A percentile compares a stretch with the other conserved stretches of the same genome.
Conservation (phyloP, 2,113 vertebrate species). For the Hippoglossus stenolepis region DNA sequence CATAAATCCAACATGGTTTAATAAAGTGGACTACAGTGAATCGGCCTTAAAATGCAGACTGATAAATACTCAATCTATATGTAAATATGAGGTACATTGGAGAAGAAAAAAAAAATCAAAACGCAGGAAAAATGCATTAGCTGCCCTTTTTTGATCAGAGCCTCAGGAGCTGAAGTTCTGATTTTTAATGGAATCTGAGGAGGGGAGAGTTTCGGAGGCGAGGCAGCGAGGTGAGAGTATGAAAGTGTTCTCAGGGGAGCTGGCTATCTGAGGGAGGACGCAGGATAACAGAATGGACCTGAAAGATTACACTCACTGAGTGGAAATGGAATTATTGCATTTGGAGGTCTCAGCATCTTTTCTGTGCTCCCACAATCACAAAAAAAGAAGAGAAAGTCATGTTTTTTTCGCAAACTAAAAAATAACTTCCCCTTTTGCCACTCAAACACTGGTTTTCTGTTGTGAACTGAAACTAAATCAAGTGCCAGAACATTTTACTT, state of each 20-base stretch:
- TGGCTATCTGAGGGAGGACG: slow-evolving; percentile 72
- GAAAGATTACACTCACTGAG: slow-evolving; percentile 73
- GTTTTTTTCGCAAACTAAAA: slow-evolving; percentile 37
- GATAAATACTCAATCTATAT: slow-evolving; percentile 89
- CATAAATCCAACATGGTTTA: slow-evolving; percentile 81
- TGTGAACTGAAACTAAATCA: background rate
- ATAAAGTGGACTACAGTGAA: slow-evolving; percentile 81
- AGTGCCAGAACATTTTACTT: background rate
- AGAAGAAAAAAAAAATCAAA: slow-evolving; percentile 47
- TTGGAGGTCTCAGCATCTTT: slow-evolving; percentile 77
- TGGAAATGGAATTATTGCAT: slow-evolving; percentile 75
- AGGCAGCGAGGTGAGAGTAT: slow-evolving; percentile 65
- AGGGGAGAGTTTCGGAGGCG: slow-evolving; percentile 64
- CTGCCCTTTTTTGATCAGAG: slow-evolving; percentile 79
- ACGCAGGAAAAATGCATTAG: slow-evolving; percentile 80
- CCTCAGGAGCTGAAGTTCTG: slow-evolving; percentile 78
- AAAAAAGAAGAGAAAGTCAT: slow-evolving; percentile 49
- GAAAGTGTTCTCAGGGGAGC: slow-evolving; percentile 69
- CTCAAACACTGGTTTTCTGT: slow-evolving; percentile 13
- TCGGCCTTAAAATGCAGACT: slow-evolving; percentile 76
- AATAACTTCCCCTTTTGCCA: slow-evolving; percentile 35
- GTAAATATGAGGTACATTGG: slow-evolving; percentile 82
- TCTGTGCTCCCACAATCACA: slow-evolving; percentile 50
- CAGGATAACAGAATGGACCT: slow-evolving; percentile 70
- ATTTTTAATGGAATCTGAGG: slow-evolving; percentile 84